A percentile compares a stretch with the other conserved stretches of the same genome.
Conservation (phyloP, 2,797 vertebrate species). For the Schizopygopsis pylzovi region DNA sequence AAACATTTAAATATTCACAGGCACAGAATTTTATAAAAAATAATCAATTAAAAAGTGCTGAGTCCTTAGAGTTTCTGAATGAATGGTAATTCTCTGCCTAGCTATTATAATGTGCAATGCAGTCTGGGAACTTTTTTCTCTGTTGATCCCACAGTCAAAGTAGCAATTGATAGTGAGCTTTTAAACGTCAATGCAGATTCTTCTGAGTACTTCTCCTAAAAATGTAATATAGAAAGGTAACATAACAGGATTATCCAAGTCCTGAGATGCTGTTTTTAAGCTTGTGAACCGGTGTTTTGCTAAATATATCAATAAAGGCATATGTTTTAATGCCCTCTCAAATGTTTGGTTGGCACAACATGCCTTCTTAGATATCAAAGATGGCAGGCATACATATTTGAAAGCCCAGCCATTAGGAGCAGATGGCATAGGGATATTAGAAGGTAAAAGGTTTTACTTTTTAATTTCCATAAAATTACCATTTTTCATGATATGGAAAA, state of each 20-base stretch:
- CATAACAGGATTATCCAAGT: neutral
- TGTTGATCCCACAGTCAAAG: neutral
- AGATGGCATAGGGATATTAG: neutral
- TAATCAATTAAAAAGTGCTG: neutral
- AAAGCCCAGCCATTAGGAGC: neutral
- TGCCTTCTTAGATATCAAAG: neutral
- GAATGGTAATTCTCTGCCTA: neutral
- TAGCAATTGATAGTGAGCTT: neutral
- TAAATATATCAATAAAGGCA: neutral
- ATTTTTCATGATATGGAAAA: neutral
- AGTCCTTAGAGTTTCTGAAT: neutral
- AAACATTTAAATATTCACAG: neutral
- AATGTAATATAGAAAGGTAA: neutral
- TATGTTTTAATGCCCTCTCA: neutral
- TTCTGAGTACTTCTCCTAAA: neutral
- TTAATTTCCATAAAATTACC: neutral
- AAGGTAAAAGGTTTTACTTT: neutral
- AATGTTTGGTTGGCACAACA: neutral
- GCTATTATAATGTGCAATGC: neutral
- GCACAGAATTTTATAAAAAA: neutral
- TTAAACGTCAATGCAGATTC: neutral
- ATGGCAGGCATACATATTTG: neutral
- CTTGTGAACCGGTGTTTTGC: neutral
- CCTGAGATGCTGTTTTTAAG: conserved; percentile 8
- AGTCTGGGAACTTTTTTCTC: neutral